These are phyloP conservation scores for Typhlomys cinereus DNA, from an alignment of 2,113 vertebrate genomes.

Conservation along the genomic window DNA sequence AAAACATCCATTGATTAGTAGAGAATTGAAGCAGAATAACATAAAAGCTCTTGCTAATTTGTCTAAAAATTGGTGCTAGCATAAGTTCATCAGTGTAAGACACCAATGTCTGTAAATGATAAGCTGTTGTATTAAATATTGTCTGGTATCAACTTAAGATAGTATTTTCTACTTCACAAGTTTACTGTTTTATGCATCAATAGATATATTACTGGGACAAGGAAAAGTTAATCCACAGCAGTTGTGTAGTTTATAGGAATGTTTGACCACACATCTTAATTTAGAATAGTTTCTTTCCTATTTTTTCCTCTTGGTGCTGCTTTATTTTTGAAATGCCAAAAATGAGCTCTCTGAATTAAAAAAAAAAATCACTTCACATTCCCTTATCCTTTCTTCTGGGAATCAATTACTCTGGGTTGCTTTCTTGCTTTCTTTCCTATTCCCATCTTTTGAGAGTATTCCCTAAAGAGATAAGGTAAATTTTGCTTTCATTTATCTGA, in stretches of 20 bases:
- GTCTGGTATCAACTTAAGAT: neutral
- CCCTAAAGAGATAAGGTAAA: neutral
- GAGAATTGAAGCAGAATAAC: neutral
- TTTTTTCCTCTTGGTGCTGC: neutral
- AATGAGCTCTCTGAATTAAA: neutral
- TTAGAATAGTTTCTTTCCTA: neutral
- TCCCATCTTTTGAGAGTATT: neutral
- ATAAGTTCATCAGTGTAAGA: neutral
- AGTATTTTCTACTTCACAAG: neutral
- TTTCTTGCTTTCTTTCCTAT: slow-evolving; percentile 22
- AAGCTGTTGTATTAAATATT: neutral
- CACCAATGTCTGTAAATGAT: too few species aligned
- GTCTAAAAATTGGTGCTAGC: neutral
- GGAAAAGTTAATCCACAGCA: slow-evolving; percentile 19
- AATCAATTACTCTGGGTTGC: neutral
- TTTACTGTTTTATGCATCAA: neutral
- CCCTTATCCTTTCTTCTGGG: slow-evolving; percentile 15
- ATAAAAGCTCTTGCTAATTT: neutral
- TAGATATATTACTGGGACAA: neutral
- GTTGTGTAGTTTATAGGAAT: slow-evolving; percentile 2
- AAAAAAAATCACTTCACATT: neutral
- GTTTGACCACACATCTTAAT: slow-evolving; percentile 6
- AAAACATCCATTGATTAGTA: neutral
- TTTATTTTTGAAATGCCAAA: slow-evolving; percentile 53
- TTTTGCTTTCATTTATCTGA: neutral